Evolutionary conservation across 2,113 vertebrate genomes (phyloP).

Genomic region (Garra rufa): DNA sequence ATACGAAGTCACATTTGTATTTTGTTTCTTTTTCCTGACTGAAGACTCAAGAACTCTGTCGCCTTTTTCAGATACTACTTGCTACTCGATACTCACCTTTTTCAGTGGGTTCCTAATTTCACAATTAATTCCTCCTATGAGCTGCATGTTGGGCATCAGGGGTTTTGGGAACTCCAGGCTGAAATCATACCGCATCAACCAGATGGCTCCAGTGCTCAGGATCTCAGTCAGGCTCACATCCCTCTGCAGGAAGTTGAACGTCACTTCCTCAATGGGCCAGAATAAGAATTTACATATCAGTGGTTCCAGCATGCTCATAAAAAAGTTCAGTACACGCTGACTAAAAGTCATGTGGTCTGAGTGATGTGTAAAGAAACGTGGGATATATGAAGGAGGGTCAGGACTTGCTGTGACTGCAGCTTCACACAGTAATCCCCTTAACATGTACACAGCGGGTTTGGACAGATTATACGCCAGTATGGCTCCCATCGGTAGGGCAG

Average conservation of each 20-base stretch:
- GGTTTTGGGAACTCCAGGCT: constrained; percentile 82
- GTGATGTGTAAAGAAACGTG: constrained; percentile 73
- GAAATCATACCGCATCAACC: constrained; percentile 83
- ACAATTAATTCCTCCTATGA: constrained; percentile 82
- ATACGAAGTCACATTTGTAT: neutral
- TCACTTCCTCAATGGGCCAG: constrained; percentile 66
- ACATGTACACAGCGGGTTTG: constrained; percentile 69
- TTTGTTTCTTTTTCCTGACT: neutral
- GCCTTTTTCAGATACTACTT: neutral
- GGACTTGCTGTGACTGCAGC: constrained; percentile 67
- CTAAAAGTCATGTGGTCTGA: constrained; percentile 82
- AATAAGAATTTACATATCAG: constrained; percentile 67
- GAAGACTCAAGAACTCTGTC: neutral
- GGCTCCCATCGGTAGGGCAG: constrained; percentile 66
- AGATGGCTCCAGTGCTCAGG: constrained; percentile 71
- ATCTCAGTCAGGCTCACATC: constrained; percentile 71
- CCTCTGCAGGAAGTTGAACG: constrained; percentile 73
- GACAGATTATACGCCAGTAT: constrained; percentile 68
- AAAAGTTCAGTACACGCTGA: constrained; percentile 77
- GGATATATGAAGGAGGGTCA: constrained; percentile 74
- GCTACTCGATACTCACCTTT: constrained; percentile 57
- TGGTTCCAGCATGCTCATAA: constrained; percentile 73
- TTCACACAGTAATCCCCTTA: constrained; percentile 75
- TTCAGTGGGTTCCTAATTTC: constrained; percentile 67
- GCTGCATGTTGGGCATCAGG: constrained; percentile 83